phyloP scores from a whole-genome alignment of 2,113 vertebrate species.

The Otus sunia region DNA sequence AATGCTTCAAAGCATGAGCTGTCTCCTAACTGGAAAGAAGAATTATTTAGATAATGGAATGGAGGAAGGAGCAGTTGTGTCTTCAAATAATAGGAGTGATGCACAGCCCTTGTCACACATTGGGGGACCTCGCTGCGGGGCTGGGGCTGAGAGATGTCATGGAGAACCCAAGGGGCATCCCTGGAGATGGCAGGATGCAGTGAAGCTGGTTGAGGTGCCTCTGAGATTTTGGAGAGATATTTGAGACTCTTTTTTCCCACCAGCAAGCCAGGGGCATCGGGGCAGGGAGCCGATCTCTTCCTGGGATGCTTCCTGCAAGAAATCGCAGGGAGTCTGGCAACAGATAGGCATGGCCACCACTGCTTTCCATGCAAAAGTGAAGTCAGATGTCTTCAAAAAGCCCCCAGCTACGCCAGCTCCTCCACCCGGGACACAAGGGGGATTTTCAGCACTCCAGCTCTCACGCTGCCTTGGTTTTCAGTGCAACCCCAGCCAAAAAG shows the following conservation, averaged over 20 bases:
- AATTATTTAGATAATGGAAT: background rate
- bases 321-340: background rate
- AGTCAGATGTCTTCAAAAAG: background rate
- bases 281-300: background rate
- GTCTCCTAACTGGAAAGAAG: background rate
- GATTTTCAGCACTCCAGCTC: background rate
- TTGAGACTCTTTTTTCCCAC: background rate
- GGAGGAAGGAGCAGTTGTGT: background rate
- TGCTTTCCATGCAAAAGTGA: background rate
- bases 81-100: accelerated
- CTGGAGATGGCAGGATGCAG: background rate
- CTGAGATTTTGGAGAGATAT: background rate
- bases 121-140: accelerated
- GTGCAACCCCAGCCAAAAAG: background rate
- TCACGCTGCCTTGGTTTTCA: accelerated
- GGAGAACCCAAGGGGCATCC: background rate
- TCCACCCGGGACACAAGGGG: background rate
- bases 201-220: accelerated
- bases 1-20: accelerated
- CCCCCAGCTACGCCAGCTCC: background rate
- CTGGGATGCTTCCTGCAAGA: background rate
- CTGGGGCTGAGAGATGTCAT: accelerated
- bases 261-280: accelerated
- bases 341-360: too few relatives aligned
- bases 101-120: accelerated